A percentile compares a stretch with the other conserved stretches of the same genome.
Evolutionary conservation across 2,113 vertebrate genomes (phyloP).

Genomic region (Pardalotus punctatus): DNA sequence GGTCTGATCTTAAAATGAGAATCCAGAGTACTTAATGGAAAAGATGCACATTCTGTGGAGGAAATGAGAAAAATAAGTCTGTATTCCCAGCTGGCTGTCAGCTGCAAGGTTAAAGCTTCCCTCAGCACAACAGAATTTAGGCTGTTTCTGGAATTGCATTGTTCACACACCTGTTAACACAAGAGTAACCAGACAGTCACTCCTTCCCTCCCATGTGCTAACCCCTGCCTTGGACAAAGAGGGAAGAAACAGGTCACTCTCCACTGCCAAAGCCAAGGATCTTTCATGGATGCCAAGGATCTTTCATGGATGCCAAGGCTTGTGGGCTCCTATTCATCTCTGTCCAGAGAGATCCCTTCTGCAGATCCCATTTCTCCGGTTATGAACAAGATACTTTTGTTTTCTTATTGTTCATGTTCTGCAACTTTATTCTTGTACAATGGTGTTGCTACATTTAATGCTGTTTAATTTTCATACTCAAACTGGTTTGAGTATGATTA

Average conservation of each 20-base stretch:
- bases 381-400: background rate
- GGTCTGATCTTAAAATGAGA: background rate
- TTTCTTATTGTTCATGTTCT: background rate
- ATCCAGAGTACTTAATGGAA: rapidly evolving
- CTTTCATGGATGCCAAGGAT: background rate
- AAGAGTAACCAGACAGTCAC: background rate
- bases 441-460: background rate
- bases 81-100: background rate
- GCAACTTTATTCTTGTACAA: background rate
- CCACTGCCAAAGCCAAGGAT: background rate
- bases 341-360: background rate
- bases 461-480: background rate
- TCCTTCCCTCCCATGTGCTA: background rate
- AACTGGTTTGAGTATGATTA: background rate
- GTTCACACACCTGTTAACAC: rapidly evolving
- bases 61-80: background rate
- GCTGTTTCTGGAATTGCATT: background rate
- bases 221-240: background rate
- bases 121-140: background rate
- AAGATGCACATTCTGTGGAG: background rate
- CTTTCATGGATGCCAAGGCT: background rate
- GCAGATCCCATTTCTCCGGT: background rate
- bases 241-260: background rate
- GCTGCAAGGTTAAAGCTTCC: background rate
- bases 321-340: background rate